Conservation (phyloP, 2,113 vertebrate species). For the Xenopus borealis region DNA sequence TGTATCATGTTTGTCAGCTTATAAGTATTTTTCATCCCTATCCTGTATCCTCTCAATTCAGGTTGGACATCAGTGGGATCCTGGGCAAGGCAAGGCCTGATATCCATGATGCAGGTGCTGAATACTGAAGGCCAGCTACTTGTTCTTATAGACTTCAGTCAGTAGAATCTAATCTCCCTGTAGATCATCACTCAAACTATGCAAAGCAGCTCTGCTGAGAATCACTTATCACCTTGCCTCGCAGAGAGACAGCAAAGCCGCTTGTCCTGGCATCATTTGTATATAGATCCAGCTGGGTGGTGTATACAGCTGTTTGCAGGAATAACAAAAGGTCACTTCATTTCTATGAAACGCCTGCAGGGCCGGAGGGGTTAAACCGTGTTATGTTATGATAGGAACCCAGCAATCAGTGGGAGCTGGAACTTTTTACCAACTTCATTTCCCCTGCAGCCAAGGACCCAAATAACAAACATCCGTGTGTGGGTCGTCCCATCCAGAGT, state of each 20-base stretch:
- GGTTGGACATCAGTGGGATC: no score
- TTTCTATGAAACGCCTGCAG: neutral
- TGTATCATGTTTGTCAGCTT: no score
- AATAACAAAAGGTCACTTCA: neutral
- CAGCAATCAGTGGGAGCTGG: slow-evolving; percentile 33
- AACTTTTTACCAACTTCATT: slow-evolving; percentile 39
- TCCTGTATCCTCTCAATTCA: no score
- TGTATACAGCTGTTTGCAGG: slow-evolving; percentile 12
- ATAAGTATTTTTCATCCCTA: no score
- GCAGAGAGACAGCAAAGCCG: slow-evolving; percentile 8
- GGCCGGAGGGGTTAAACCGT: slow-evolving; percentile 25
- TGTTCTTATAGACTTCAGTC: no score
- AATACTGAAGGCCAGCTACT: no score
- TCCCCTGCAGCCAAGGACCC: slow-evolving; percentile 38
- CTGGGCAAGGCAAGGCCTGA: no score
- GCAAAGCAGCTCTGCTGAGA: slow-evolving; percentile 17
- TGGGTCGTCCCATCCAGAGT: slow-evolving; percentile 32
- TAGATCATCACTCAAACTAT: slow-evolving; percentile 18
- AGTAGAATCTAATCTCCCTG: neutral
- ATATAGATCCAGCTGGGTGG: slow-evolving; percentile 19
- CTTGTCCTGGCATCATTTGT: slow-evolving; percentile 14
- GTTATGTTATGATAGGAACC: slow-evolving; percentile 16
- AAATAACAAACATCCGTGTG: slow-evolving; percentile 45
- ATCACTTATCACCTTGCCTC: slow-evolving; percentile 38
- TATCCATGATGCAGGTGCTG: no score